Conservation (phyloP, 2,113 vertebrate species). For the Heloderma charlesbogerti region DNA sequence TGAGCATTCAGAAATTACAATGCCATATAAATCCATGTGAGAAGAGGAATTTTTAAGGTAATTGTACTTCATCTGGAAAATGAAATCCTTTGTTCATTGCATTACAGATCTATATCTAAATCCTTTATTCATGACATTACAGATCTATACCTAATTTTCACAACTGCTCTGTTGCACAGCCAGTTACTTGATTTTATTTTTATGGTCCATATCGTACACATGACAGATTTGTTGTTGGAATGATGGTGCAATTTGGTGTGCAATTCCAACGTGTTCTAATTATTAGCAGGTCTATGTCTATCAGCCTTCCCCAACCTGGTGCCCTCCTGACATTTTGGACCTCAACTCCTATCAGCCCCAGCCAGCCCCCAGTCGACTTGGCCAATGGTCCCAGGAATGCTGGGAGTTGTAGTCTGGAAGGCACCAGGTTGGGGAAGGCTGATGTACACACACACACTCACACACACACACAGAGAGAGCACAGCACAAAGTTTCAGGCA, state of each 20-base stretch:
- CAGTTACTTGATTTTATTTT: background rate
- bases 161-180: background rate
- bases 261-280: background rate
- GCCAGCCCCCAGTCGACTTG: no score
- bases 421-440: no score
- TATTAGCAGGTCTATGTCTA: background rate
- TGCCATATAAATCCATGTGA: background rate
- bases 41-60: background rate
- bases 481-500: no score
- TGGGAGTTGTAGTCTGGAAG: no score
- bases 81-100: background rate
- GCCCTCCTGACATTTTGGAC: no score
- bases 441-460: no score
- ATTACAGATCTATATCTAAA: background rate
- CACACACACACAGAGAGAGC: no score
- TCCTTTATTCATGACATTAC: background rate
- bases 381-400: no score
- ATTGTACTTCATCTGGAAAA: background rate
- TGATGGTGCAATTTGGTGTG: background rate
- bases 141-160: background rate
- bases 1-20: slow-evolving; percentile 59
- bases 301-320: no score
- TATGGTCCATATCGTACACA: background rate
- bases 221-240: background rate
- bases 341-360: no score